Conservation (phyloP, 2,888 invertebrate genomes). For the Acleris laterana region DNA sequence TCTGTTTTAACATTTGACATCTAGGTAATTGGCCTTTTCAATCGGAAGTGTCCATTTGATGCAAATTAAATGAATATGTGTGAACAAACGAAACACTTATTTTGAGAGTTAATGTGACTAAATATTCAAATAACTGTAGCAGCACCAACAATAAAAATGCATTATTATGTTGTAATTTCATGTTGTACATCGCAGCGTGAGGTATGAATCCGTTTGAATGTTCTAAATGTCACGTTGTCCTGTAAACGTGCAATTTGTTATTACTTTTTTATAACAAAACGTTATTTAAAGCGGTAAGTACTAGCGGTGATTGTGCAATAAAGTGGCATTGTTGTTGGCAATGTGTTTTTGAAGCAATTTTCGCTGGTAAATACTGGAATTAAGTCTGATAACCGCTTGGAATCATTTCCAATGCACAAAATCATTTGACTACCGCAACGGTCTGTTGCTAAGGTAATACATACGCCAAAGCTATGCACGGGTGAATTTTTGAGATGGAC, state of each 20-base stretch:
- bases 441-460: background rate
- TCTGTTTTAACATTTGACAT: no score
- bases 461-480: no score
- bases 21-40: no score
- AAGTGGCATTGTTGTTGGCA: background rate
- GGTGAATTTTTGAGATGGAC: no score
- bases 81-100: background rate
- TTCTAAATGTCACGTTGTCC: no score
- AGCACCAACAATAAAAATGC: conserved; percentile 15
- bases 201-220: no score
- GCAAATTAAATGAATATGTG: background rate
- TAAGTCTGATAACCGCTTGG: no score
- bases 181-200: background rate
- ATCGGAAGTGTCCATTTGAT: no score
- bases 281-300: conserved; percentile 3
- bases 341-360: background rate
- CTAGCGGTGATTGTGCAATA: background rate
- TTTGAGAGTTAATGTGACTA: conserved; percentile 3
- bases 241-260: background rate
- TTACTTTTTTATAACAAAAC: conserved; percentile 10
- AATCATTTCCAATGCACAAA: no score
- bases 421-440: no score
- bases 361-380: no score
- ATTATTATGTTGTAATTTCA: conserved; percentile 22
- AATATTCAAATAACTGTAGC: conserved; percentile 13